phyloP scores from a whole-genome alignment of 2,888 invertebrate species.

The Ectemnius continuus region DNA sequence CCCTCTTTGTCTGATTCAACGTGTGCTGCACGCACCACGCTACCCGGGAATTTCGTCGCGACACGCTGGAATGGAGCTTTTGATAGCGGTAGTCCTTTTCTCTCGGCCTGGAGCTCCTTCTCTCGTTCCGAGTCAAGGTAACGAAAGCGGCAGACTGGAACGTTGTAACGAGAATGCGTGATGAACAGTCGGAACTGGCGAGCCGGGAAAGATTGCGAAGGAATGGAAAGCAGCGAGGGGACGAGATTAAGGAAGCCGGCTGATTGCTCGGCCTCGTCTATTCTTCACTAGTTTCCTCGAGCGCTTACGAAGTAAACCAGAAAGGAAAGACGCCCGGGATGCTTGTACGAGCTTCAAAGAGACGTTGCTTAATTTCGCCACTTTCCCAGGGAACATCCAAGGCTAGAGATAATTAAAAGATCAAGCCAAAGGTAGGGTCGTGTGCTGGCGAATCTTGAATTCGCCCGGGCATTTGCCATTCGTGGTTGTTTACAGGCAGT shows the following conservation, averaged over 20 bases:
- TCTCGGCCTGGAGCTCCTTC: too few relatives aligned
- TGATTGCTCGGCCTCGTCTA: neutral
- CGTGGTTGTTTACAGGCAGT: too few relatives aligned
- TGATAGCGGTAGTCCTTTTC: slow-evolving; percentile 7
- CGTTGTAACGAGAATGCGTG: slow-evolving; percentile 16
- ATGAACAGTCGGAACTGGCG: neutral
- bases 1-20: neutral
- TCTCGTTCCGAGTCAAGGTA: neutral
- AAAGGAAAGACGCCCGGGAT: neutral
- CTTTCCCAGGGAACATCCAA: too few relatives aligned
- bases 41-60: slow-evolving; percentile 25
- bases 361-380: neutral
- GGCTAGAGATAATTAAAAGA: too few relatives aligned
- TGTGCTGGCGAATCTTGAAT: too few relatives aligned
- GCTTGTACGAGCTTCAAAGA: slow-evolving; percentile 3
- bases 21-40: slow-evolving; percentile 2
- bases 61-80: slow-evolving; percentile 27
- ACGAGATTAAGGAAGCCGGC: slow-evolving; percentile 13
- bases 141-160: slow-evolving; percentile 22
- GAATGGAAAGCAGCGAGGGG: slow-evolving; percentile 5
- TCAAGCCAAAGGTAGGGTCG: too few relatives aligned
- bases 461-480: too few relatives aligned
- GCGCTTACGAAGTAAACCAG: neutral
- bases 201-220: neutral
- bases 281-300: neutral